Conservation (phyloP, 2,113 vertebrate species). For the Misgurnus anguillicaudatus region DNA sequence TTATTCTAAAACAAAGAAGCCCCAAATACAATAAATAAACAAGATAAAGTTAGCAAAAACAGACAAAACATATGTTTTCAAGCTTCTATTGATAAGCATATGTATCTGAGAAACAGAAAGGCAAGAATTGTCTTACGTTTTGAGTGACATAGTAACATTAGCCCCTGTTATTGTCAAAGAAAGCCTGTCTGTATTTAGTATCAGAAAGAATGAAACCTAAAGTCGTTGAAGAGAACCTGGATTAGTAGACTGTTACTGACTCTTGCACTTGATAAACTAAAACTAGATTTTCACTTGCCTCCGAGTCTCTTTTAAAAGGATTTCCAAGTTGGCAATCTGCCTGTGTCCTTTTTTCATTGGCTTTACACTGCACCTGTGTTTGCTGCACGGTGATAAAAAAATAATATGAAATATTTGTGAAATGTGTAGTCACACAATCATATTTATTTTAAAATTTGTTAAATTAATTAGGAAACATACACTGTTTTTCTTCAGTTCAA, state of each 20-base stretch:
- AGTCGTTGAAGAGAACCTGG: background rate
- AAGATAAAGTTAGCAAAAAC: background rate
- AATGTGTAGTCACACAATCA: background rate
- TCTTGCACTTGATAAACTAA: background rate
- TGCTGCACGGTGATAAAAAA: slow-evolving; percentile 67
- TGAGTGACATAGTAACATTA: slow-evolving; percentile 80
- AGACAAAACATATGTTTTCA: no score
- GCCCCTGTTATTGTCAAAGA: slow-evolving; percentile 81
- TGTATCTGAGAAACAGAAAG: background rate
- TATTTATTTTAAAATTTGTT: background rate
- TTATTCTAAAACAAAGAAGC: slow-evolving; percentile 76
- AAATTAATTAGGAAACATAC: slow-evolving; percentile 63
- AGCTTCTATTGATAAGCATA: no score
- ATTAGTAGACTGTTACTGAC: background rate
- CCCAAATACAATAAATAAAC: background rate
- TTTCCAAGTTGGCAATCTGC: slow-evolving; percentile 88
- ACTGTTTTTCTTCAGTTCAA: slow-evolving; percentile 63
- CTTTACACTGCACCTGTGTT: slow-evolving; percentile 76
- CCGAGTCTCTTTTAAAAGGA: slow-evolving; percentile 86
- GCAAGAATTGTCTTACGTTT: slow-evolving; percentile 78
- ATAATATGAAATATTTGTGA: background rate
- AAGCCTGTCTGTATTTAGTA: slow-evolving; percentile 83
- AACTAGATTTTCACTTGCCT: slow-evolving; percentile 70
- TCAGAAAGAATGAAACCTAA: slow-evolving; percentile 86
- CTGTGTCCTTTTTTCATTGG: slow-evolving; percentile 82